Evolutionary conservation across 2,888 invertebrate species (phyloP).

Genomic region (Dryocosmus kuriphilus): DNA sequence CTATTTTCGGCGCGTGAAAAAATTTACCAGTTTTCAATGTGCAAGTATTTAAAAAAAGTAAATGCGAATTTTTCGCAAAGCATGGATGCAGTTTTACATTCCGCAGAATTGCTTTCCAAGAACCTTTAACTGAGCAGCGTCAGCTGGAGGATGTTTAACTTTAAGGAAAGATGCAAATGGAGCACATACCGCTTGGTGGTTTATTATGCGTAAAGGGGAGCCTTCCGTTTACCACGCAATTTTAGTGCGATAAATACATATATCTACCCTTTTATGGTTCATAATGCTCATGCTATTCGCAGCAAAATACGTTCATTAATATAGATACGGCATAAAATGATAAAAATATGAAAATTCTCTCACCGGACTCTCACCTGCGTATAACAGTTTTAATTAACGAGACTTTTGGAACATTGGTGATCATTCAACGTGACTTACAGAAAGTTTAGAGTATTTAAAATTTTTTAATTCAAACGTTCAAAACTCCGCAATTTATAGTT

Average conservation of each 20-base stretch:
- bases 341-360: slow-evolving; percentile 8
- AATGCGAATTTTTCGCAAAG: not conserved
- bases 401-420: too few relatives aligned
- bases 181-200: slow-evolving; percentile 31
- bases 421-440: too few relatives aligned
- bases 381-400: too few relatives aligned
- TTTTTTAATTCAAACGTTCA: too few relatives aligned
- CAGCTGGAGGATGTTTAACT: slow-evolving; percentile 36
- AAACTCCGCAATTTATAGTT: too few relatives aligned
- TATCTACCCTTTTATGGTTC: slow-evolving; percentile 27
- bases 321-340: slow-evolving; percentile 11
- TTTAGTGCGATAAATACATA: slow-evolving; percentile 38
- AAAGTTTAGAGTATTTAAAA: too few relatives aligned
- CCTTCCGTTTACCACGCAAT: slow-evolving; percentile 34
- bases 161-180: slow-evolving; percentile 31
- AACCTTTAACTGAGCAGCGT: slow-evolving; percentile 26
- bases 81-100: slow-evolving; percentile 14
- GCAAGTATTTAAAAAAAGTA: not conserved
- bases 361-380: not conserved
- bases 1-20: not conserved
- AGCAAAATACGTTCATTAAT: slow-evolving; percentile 28
- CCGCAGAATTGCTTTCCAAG: slow-evolving; percentile 14
- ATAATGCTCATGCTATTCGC: slow-evolving; percentile 15
- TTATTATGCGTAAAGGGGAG: slow-evolving; percentile 37
- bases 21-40: slow-evolving; percentile 15